A percentile compares a stretch with the other conserved stretches of the same genome.
These are phyloP conservation scores for Epizoanthus stellaris DNA, from an alignment of 92 coral and sea anemone species.

Conservation along the genomic window DNA sequence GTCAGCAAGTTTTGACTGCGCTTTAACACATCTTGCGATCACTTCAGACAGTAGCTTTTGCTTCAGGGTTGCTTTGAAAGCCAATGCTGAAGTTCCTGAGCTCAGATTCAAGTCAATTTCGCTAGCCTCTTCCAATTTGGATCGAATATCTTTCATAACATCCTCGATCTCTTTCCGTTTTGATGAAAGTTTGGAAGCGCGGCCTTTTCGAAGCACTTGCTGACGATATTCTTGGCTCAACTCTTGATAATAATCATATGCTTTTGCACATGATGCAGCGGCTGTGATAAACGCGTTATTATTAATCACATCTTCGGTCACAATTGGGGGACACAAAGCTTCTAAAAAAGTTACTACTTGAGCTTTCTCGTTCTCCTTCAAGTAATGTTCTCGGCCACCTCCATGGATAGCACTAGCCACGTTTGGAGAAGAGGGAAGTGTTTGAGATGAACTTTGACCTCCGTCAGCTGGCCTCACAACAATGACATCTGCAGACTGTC, in stretches of 20 bases:
- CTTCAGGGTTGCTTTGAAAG: conserved; percentile 32
- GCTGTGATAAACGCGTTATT: conserved; percentile 30
- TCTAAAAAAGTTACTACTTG: conserved; percentile 26
- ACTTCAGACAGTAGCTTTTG: conserved; percentile 19
- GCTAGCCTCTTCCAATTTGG: conserved; percentile 43
- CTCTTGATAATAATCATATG: conserved; percentile 23
- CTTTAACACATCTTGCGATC: conserved; percentile 25
- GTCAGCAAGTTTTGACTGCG: conserved; percentile 24
- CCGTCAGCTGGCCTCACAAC: conserved; percentile 6
- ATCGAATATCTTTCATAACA: conserved; percentile 14
- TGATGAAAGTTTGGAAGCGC: conserved; percentile 27
- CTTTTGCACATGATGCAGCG: conserved; percentile 33
- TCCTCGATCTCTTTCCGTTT: conserved; percentile 14
- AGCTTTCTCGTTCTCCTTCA: background rate
- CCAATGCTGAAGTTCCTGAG: conserved; percentile 23
- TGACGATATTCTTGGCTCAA: conserved; percentile 11
- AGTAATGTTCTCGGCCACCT: background rate
- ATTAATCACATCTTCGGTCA: conserved; percentile 39
- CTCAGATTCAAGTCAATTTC: conserved; percentile 16
- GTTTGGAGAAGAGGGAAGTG: background rate
- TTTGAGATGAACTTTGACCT: conserved; percentile 3
- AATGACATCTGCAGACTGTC: background rate
- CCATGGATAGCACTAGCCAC: conserved; percentile 11
- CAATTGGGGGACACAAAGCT: conserved; percentile 24
- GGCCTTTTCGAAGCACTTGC: conserved; percentile 40